These are phyloP conservation scores for Tenrec ecaudatus DNA, from an alignment of 2,113 vertebrate species.

Conservation along the genomic window DNA sequence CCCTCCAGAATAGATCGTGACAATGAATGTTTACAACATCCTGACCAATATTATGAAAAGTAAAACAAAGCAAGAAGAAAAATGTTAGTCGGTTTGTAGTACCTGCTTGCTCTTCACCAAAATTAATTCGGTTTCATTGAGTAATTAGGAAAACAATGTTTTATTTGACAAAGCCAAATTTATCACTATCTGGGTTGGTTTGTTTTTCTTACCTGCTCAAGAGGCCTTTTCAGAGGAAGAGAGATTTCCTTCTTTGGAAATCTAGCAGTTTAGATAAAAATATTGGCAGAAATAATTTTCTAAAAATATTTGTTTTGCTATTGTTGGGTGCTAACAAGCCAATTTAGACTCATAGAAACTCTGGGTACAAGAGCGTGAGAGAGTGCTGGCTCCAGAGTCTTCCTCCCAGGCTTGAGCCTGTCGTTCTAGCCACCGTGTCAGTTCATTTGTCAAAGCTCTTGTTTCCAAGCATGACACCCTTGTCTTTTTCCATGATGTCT, in stretches of 20 bases:
- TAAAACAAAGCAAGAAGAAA: neutral
- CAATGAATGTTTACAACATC: neutral
- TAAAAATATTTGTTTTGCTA: no score
- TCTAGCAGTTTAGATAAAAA: neutral
- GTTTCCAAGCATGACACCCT: no score
- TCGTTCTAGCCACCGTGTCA: no score
- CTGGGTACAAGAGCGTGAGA: no score
- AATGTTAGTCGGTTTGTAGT: neutral
- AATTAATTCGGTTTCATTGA: conserved; percentile 18
- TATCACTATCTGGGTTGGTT: neutral
- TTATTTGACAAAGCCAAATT: neutral
- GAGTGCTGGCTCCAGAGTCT: no score
- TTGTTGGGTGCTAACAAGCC: no score
- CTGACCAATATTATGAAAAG: neutral
- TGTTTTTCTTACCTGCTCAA: neutral
- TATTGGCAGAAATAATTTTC: no score
- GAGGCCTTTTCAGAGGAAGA: neutral
- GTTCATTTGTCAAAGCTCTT: no score
- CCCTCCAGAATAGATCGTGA: neutral
- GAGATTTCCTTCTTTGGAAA: conserved; percentile 17
- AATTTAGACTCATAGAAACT: no score
- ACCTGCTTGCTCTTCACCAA: neutral
- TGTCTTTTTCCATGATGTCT: no score
- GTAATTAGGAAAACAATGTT: neutral
- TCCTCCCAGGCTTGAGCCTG: no score